Evolutionary conservation across 35 echinoderm and acorn worm species (phyloP), one percentile per base, ranked within the genome.

Genomic region (Acanthaster planci): DNA sequence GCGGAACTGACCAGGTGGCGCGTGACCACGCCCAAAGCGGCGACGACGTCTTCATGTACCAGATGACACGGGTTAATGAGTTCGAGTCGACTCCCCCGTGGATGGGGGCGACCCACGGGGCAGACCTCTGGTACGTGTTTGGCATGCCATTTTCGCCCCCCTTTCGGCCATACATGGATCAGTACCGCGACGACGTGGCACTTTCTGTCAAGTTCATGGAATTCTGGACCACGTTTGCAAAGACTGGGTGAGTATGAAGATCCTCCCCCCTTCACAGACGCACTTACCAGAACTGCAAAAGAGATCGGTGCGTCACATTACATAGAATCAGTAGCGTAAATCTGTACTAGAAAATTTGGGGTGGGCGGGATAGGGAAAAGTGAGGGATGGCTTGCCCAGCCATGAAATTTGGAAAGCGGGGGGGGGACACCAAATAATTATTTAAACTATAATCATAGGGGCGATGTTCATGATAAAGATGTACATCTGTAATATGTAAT

Each of bases 141-240:
- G 90, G 90, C 30, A 77, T 76, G 67, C 58, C 79, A 30, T 92
- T 86, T 38, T 38, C 22, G 1, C 77, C 31, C 2, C 21, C 4
- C 21, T 72, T 21, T 8, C 9, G 10, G 29, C 34, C 64, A 31
- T 26, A 10, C 8, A 19, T 26, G 8, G 1, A 14, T 9, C 29
- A 31, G 64, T 6, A 12, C 30, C 23, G 21, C 2, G 82, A 93
- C 22, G 92, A 93, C 50, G 72, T 72, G 35, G 39, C 82, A 9
- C 29, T 93, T 8, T 89, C 86, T 1, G 82, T 93, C 19, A 84
- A 89, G 76, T 38, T 97, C 40, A 97, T 97, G 90, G 85, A 77
- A 60, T 89, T 82, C 40, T 97, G 94, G 94, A 86, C 90, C 18
- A 85, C 88, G 55, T 93, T 93, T 79, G 92, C 92, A 0, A 89